A percentile compares a stretch with the other conserved stretches of the same genome.
Conservation (phyloP, 2,888 invertebrate species). For the Clanis bilineata region DNA sequence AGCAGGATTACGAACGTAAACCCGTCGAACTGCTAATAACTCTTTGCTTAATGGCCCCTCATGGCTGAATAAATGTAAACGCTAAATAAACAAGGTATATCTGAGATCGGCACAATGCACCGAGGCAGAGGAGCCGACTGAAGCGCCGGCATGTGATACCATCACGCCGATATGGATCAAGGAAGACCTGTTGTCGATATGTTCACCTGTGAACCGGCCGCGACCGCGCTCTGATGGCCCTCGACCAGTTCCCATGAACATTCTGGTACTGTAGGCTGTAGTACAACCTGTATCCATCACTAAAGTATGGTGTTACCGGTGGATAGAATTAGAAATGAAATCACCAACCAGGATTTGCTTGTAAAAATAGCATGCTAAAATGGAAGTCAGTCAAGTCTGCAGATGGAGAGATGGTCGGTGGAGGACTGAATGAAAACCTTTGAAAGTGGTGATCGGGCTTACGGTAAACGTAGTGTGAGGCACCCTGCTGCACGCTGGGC, state of each 20-base stretch:
- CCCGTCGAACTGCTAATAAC: slow-evolving; percentile 69
- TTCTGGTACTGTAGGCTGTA: no score
- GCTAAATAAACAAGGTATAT: slow-evolving; percentile 79
- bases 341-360: no score
- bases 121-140: slow-evolving; percentile 73
- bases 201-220: slow-evolving; percentile 70
- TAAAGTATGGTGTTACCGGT: no score
- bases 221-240: slow-evolving; percentile 64
- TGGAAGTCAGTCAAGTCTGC: no score
- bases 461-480: no score
- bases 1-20: slow-evolving; percentile 64
- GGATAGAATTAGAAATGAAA: no score
- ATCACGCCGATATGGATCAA: slow-evolving; percentile 80
- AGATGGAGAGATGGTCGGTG: no score
- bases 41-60: slow-evolving; percentile 70
- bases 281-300: no score
- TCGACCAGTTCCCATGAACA: slow-evolving; percentile 74
- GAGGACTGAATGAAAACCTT: no score
- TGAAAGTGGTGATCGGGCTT: no score
- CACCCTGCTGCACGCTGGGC: no score
- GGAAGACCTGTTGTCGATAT: slow-evolving; percentile 82
- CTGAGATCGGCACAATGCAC: slow-evolving; percentile 74
- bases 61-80: slow-evolving; percentile 75
- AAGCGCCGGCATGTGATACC: slow-evolving; percentile 76
- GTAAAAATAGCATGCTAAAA: no score